Evolutionary conservation across 2,113 vertebrate species (phyloP).

Genomic region (Sterrhoptilus dennistouni): DNA sequence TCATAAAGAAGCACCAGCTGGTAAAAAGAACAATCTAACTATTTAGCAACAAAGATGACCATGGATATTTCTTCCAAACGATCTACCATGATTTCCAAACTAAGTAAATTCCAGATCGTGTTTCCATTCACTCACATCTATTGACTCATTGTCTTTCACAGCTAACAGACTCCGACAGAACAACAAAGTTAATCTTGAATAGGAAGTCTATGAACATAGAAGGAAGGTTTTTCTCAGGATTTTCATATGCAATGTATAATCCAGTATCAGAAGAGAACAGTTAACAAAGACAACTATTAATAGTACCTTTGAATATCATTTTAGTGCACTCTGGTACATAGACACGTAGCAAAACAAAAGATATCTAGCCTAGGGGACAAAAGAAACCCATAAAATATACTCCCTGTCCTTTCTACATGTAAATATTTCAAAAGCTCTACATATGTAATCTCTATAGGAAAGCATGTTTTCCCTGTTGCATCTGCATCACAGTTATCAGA

Average conservation of each 20-base stretch:
- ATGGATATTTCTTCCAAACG: not conserved
- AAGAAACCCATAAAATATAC: not conserved
- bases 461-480: not conserved
- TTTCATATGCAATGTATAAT: not conserved
- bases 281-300: not conserved
- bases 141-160: not conserved
- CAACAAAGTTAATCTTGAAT: not conserved
- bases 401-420: not conserved
- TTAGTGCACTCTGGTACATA: not conserved
- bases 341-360: not conserved
- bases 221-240: not conserved
- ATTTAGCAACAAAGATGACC: not conserved
- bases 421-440: not conserved
- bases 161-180: not conserved
- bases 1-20: not conserved
- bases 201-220: not conserved
- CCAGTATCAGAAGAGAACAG: not conserved
- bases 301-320: fast-evolving
- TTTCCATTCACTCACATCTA: not conserved
- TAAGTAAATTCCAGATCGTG: not conserved
- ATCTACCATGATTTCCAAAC: not conserved
- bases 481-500: fast-evolving
- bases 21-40: not conserved
- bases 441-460: not conserved
- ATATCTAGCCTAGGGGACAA: not conserved